Base-by-base conservation (phyloP, 2,888 invertebrate species). In the Megamerina dolium region DNA sequence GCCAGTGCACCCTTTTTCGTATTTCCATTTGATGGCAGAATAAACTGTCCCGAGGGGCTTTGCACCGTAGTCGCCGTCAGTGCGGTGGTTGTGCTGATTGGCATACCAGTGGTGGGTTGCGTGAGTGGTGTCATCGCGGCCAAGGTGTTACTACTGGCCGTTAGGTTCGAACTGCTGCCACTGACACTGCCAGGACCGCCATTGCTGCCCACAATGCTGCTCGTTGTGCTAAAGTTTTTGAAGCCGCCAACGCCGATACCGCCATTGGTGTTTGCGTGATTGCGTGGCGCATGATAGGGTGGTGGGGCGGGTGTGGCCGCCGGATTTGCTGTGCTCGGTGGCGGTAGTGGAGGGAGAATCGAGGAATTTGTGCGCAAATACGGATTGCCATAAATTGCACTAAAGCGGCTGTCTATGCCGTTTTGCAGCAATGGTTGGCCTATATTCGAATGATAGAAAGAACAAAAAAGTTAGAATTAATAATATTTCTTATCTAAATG, bases 331-430 rank as follows among this genome's bases (percentile, higher is more conserved):
- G 82, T 86, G 70, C 74, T 80, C 56, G 74, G 80, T 43, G 75
- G 80, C 63, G 76, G 80, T 59, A 73, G 60, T 42, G 72, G 71
- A 70, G 72, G 68, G 65, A 72, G 63, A 48, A 70, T 67, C 47
- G 70, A 77, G 49, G 77, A 80, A 37, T 80, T 80, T 46, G 81
- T 81, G 62, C 90, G 76, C 51, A 90, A 74, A 70, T 91, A 91
- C 2, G 91, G 91, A 71, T 92, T 92, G 43, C 88, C 87, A 62
- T 92, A 92, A 6, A 88, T 85, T 27, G 92, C 91, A 38, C 88
- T 89, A 68, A 86, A 92, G 52, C 90, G 76, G 35, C 68, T 66
- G 35, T 68, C 68, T 46, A 68, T 68, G 49, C 71, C 71, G 48
- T 72, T 71, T 54, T 71, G 71, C 37, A 72, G 58, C 43, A 72